These are phyloP conservation scores for Hipparchia sbordonii DNA, from an alignment of 2,888 invertebrate genomes.

Conservation along the genomic window DNA sequence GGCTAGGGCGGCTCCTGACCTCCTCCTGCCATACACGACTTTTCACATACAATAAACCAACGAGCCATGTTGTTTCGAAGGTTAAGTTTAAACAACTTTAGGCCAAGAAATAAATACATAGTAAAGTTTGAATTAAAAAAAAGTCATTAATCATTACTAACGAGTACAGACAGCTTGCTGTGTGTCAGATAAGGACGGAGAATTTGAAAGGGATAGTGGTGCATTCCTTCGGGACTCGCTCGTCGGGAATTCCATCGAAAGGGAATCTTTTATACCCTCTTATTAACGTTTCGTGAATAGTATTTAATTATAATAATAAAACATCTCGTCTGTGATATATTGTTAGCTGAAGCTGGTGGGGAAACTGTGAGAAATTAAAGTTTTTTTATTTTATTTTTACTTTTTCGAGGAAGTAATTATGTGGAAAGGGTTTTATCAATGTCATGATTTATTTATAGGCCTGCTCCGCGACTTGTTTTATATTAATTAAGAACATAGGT, in stretches of 20 bases:
- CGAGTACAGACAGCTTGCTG: constrained; percentile 56
- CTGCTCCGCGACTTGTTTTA: neutral
- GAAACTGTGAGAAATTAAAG: constrained; percentile 11
- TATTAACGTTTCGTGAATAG: constrained; percentile 57
- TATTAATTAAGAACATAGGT: no score
- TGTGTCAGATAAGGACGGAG: constrained; percentile 48
- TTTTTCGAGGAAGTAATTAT: neutral
- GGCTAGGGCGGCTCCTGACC: neutral
- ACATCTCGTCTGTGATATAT: constrained; percentile 54
- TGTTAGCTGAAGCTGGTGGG: constrained; percentile 32
- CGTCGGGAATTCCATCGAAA: constrained; percentile 64
- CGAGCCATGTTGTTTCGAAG: constrained; percentile 20
- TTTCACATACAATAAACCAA: neutral
- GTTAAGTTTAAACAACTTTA: constrained; percentile 60
- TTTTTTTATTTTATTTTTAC: constrained; percentile 21
- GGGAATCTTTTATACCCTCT: constrained; percentile 63
- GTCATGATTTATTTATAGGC: neutral
- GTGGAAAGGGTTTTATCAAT: neutral
- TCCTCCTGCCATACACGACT: neutral
- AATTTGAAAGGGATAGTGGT: constrained; percentile 62
- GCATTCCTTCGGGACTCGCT: constrained; percentile 65
- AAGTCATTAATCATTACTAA: constrained; percentile 72
- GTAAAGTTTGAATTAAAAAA: constrained; percentile 43
- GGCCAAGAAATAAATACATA: constrained; percentile 45
- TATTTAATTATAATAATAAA: constrained; percentile 54